These are phyloP conservation scores for Melitaea athalia DNA, from an alignment of 2,888 invertebrate species.

Conservation along the genomic window DNA sequence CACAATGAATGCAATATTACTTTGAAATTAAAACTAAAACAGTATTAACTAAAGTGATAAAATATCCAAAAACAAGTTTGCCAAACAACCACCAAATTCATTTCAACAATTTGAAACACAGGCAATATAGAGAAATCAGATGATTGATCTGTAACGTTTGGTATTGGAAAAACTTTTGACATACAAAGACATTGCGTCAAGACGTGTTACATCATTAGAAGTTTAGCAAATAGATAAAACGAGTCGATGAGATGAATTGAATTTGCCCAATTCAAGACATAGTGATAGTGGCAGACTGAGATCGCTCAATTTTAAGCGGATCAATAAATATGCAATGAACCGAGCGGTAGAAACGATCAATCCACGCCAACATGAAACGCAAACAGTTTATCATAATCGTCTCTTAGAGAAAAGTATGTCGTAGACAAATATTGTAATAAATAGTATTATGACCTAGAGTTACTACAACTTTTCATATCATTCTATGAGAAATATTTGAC, in stretches of 20 bases:
- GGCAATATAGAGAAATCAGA: not conserved
- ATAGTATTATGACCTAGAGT: slow-evolving; percentile 6
- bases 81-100: not conserved
- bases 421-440: slow-evolving; percentile 22
- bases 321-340: slow-evolving; percentile 71
- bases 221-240: slow-evolving; percentile 31
- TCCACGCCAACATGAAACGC: slow-evolving; percentile 58
- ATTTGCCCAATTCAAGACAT: slow-evolving; percentile 55
- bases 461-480: not conserved
- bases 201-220: slow-evolving; percentile 11
- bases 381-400: slow-evolving; percentile 67
- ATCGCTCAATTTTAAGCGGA: slow-evolving; percentile 52
- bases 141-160: not conserved
- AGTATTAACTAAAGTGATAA: not conserved
- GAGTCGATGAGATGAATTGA: slow-evolving; percentile 43
- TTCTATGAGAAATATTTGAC: not conserved
- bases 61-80: not conserved
- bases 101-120: not conserved
- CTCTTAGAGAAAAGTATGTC: slow-evolving; percentile 31
- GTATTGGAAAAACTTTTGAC: not conserved
- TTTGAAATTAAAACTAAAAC: no score
- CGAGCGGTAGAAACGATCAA: slow-evolving; percentile 55
- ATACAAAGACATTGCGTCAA: not conserved
- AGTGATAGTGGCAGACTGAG: slow-evolving; percentile 44
- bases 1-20: no score